phyloP scores from a whole-genome alignment of 2,113 vertebrate species.

The Erinaceus europaeus region DNA sequence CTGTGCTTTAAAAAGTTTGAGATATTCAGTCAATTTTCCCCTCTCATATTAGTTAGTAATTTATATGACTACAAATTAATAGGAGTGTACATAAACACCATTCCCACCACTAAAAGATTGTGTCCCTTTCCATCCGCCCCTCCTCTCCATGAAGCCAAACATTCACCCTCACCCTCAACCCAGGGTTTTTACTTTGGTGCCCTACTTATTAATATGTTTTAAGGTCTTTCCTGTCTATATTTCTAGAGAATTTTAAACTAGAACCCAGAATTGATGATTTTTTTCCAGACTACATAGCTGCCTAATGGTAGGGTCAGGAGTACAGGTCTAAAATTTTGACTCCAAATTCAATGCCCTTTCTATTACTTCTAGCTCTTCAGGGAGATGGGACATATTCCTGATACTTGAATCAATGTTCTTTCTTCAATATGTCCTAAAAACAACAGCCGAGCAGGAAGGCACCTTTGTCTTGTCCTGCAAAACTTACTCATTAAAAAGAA shows the following conservation, averaged over 20 bases:
- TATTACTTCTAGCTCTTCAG: slow-evolving; percentile 7
- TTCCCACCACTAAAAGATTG: too few relatives aligned
- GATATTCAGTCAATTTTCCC: too few relatives aligned
- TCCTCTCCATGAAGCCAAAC: too few relatives aligned
- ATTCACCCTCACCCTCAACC: too few relatives aligned
- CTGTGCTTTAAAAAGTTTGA: too few relatives aligned
- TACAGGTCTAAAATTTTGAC: background rate
- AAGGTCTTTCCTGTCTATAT: background rate
- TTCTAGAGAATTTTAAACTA: slow-evolving; percentile 37
- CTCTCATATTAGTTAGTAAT: too few relatives aligned
- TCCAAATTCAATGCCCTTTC: background rate
- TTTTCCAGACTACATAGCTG: background rate
- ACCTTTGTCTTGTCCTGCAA: slow-evolving; percentile 44
- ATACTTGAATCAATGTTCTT: slow-evolving; percentile 46
- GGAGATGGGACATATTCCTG: slow-evolving; percentile 37
- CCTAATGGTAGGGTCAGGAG: background rate
- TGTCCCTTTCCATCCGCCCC: too few relatives aligned
- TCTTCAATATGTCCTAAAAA: slow-evolving; percentile 46
- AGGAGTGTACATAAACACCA: too few relatives aligned
- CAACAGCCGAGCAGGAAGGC: slow-evolving; percentile 30
- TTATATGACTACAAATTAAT: too few relatives aligned
- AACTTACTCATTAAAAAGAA: slow-evolving; percentile 54
- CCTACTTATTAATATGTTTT: too few relatives aligned
- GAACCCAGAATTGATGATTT: background rate
- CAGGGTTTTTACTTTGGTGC: too few relatives aligned